phyloP scores from a whole-genome alignment of 2,113 vertebrate species.

The Phylloscopus whistleri region DNA sequence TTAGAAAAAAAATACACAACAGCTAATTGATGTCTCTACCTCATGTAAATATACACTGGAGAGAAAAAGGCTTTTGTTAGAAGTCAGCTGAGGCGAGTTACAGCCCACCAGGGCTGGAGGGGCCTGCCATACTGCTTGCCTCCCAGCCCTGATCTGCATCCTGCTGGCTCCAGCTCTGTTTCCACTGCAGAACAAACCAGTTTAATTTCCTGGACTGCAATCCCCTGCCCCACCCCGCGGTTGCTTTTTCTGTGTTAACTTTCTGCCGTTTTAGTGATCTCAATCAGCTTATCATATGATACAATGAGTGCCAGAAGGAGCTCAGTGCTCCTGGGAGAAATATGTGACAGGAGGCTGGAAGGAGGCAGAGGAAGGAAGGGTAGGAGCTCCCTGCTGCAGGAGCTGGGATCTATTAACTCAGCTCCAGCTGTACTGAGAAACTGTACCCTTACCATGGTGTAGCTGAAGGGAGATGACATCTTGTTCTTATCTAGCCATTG shows the following conservation, averaged over 20 bases:
- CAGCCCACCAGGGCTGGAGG: neutral
- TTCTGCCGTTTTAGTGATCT: constrained; percentile 51
- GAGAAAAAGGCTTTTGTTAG: neutral
- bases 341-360: constrained; percentile 45
- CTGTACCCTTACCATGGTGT: neutral
- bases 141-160: neutral
- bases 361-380: constrained; percentile 36
- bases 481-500: neutral
- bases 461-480: neutral
- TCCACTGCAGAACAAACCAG: neutral
- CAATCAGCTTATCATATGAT: constrained; percentile 48
- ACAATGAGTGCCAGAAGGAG: constrained; percentile 24
- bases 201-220: constrained; percentile 4
- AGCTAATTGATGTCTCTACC: neutral
- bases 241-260: constrained; percentile 23
- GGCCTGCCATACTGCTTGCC: neutral
- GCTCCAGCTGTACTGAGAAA: constrained; percentile 46
- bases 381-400: neutral
- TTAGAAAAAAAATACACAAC: neutral
- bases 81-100: neutral
- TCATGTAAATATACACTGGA: neutral
- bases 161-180: neutral
- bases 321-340: constrained; percentile 4
- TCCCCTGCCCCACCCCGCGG: neutral
- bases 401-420: constrained; percentile 41